Evolutionary conservation across 2,797 vertebrate genomes (phyloP), one percentile per base, ranked within the genome.

Genomic region (Aselliscus stoliczkanus): DNA sequence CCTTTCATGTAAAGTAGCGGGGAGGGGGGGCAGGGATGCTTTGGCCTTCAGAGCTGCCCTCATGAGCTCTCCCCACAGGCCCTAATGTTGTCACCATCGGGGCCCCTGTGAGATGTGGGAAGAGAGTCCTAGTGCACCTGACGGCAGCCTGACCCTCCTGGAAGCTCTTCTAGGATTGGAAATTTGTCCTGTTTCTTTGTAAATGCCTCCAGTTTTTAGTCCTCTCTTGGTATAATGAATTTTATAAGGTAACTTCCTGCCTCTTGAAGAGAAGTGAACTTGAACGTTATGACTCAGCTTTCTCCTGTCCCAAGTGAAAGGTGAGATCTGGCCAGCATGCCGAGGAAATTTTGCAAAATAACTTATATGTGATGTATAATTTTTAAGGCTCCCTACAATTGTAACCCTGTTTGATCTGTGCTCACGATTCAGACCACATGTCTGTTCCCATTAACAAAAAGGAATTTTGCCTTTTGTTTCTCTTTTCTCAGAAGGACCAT

Each of bases 401-500:
- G 13, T 8, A 10, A 73, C 47, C 47, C 72, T 44, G 12, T 60
- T 17, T 42, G 10, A 17, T 20, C 14, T 42, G 64, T 80, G 39
- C 31, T 83, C 42, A 6, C 31, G 34, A 54, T 37, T 87, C 75
- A 37, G n/a, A 29, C 50, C 15, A 54, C 25, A 34, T 73, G 34
- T 70, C 65, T 65, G 67, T 54, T 56, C 44, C 54, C 39, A 20
- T 52, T 29, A 9, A 29, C n/a, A 34, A 47, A 27, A 25, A n/a
- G 23, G 29, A 54, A 75, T 42, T 73, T 96, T 65, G 15, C 17
- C 7, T 96, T 47, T 88, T 84, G 62, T 0, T 76, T 7, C 2
- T 3, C 23, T 86, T 60, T 97, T 65, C 13, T 88, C 97, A 99
- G 99, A 99, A 99, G 99, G 99, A 97, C 99, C 99, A 44, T 99